Conservation (phyloP, 1,140 invertebrate genomes). For the Tetramorium alpestre region DNA sequence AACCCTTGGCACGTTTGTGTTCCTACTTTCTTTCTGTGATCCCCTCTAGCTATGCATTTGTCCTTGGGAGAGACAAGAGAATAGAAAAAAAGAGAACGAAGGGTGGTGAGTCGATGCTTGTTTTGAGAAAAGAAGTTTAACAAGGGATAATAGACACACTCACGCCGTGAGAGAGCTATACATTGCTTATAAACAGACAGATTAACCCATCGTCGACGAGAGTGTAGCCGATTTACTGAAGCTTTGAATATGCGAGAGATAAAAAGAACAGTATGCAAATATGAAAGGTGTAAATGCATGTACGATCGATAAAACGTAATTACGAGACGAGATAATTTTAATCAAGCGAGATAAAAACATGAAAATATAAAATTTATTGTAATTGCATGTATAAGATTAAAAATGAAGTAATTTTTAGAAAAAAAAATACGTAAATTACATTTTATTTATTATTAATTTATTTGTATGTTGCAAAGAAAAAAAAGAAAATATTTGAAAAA, state of each 20-base stretch:
- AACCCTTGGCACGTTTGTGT: constrained; percentile 34
- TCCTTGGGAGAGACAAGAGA: neutral
- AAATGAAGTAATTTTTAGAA: neutral
- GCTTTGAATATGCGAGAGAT: neutral
- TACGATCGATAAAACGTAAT: too few species aligned
- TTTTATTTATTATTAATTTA: neutral
- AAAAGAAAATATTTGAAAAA: neutral
- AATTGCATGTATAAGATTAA: neutral
- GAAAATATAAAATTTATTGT: neutral
- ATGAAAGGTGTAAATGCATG: neutral
- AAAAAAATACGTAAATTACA: neutral
- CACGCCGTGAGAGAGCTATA: neutral
- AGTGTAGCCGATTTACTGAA: neutral
- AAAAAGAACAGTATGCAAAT: constrained; percentile 10
- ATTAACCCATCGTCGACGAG: neutral
- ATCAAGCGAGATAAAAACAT: neutral
- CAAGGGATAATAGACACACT: neutral
- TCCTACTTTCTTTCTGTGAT: neutral
- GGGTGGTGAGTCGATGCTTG: neutral
- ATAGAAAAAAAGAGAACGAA: neutral
- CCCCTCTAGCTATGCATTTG: neutral
- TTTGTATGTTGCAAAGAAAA: neutral
- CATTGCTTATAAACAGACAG: neutral
- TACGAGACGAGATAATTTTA: too few species aligned
- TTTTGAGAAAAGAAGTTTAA: neutral